A percentile compares a stretch with the other conserved stretches of the same genome.
phyloP scores from a whole-genome alignment of 1,140 invertebrate species.

The Ganaspis sp. region DNA sequence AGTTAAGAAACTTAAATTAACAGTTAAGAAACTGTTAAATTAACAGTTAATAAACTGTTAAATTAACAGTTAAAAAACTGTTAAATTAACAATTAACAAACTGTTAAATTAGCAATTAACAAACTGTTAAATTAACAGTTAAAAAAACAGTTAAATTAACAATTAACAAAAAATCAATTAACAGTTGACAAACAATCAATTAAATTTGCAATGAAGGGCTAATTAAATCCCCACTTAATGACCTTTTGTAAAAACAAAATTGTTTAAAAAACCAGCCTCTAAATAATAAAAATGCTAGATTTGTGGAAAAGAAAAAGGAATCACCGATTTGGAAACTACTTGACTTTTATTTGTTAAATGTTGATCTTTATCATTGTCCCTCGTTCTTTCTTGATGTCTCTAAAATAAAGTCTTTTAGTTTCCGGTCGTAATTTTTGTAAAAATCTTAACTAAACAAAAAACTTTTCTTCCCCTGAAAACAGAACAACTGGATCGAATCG shows the following conservation, averaged over 20 bases:
- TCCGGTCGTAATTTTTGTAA: constrained; percentile 18
- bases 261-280: constrained; percentile 19
- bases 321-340: not conserved
- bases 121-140: too few relatives aligned
- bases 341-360: constrained; percentile 3
- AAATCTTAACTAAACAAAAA: constrained; percentile 38
- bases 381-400: not conserved
- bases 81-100: too few relatives aligned
- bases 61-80: too few relatives aligned
- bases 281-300: not conserved
- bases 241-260: not conserved
- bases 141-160: too few relatives aligned
- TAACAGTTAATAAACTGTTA: too few relatives aligned
- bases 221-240: too few relatives aligned
- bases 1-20: too few relatives aligned
- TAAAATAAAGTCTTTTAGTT: not conserved
- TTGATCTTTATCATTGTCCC: not conserved
- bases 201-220: too few relatives aligned
- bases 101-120: too few relatives aligned
- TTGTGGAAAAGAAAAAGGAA: not conserved
- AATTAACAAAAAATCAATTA: not conserved
- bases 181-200: too few relatives aligned
- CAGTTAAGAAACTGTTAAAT: too few relatives aligned
- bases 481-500: constrained; percentile 99
- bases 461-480: constrained; percentile 60